Conservation (phyloP, 2,888 invertebrate species). For the Drosophila borborema region DNA sequence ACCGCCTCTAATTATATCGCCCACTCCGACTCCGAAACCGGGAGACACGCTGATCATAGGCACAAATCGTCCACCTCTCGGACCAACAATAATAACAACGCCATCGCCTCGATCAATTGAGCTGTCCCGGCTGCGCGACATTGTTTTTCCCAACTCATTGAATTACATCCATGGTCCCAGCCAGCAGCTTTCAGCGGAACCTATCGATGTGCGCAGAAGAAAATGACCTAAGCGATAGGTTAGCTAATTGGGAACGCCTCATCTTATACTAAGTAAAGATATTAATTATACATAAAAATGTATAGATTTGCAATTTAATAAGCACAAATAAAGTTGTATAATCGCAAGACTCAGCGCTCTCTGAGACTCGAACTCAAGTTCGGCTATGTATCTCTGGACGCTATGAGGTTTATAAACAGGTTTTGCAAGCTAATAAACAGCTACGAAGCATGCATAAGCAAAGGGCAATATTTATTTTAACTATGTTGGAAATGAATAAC, state of each 20-base stretch:
- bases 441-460: background rate
- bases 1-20: conserved; percentile 36
- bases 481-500: conserved; percentile 4
- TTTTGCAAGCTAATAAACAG: conserved; percentile 32
- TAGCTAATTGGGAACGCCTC: background rate
- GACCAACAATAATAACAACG: conserved; percentile 18
- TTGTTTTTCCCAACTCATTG: conserved; percentile 60
- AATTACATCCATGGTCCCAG: conserved; percentile 33
- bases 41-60: conserved; percentile 48
- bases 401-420: conserved; percentile 45
- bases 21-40: conserved; percentile 24
- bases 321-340: conserved; percentile 13
- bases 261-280: conserved; percentile 3
- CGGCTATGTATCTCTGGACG: conserved; percentile 5
- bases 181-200: conserved; percentile 14
- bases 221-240: conserved; percentile 12
- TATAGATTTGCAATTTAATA: conserved; percentile 18
- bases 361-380: conserved; percentile 29
- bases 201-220: conserved; percentile 62
- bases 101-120: conserved; percentile 25
- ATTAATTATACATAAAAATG: conserved; percentile 21
- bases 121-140: conserved; percentile 26
- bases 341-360: conserved; percentile 5
- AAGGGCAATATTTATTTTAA: conserved; percentile 17
- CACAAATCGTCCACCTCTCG: conserved; percentile 53